Evolutionary conservation across 1,140 invertebrate species (phyloP).

Genomic region (Cylas formicarius): DNA sequence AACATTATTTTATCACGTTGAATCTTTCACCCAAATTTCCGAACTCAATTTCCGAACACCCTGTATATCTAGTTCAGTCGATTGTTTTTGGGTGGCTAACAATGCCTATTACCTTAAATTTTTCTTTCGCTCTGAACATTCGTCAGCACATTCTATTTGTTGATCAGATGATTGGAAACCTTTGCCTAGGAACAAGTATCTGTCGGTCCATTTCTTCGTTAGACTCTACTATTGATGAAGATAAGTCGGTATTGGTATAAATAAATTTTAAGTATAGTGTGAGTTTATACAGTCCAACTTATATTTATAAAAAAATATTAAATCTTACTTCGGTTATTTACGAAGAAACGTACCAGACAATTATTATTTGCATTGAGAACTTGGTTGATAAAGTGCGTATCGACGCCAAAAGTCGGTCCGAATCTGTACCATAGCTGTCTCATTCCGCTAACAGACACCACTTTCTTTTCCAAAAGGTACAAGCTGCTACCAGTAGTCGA

Average conservation of each 20-base stretch:
- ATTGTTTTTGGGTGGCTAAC: no score
- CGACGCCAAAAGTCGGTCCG: constrained; percentile 21
- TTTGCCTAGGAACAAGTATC: constrained; percentile 42
- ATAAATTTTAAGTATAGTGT: not conserved
- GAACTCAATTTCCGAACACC: no score
- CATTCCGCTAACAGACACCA: constrained; percentile 31
- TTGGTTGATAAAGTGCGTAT: constrained; percentile 13
- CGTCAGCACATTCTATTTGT: no score
- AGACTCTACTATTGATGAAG: constrained; percentile 25
- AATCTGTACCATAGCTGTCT: constrained; percentile 41
- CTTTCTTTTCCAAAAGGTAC: constrained; percentile 37
- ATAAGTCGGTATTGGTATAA: no score
- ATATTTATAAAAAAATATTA: no score
- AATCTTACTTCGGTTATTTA: not conserved
- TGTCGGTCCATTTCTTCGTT: constrained; percentile 40
- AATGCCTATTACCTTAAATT: no score
- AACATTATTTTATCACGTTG: no score
- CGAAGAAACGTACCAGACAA: constrained; percentile 9
- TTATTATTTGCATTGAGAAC: constrained; percentile 15
- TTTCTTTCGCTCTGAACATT: no score
- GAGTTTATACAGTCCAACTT: no score
- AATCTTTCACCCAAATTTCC: no score
- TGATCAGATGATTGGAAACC: constrained; percentile 15
- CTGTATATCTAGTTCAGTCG: no score
- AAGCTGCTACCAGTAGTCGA: constrained; percentile 43